These are phyloP conservation scores for Rhombomys opimus DNA, from an alignment of 2,113 vertebrate species.

Conservation along the genomic window DNA sequence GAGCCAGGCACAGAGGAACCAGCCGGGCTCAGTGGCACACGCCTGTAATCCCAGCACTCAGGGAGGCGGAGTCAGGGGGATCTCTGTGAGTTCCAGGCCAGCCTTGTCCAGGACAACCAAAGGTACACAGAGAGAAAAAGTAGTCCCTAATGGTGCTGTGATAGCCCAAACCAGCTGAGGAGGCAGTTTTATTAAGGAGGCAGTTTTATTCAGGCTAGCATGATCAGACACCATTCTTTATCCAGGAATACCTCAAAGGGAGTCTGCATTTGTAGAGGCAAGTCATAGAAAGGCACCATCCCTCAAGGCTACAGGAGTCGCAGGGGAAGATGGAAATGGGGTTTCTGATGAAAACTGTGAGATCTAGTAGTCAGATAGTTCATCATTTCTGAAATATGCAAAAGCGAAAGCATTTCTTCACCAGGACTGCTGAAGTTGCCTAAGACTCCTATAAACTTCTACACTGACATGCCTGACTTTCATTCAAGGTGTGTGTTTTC, in stretches of 20 bases:
- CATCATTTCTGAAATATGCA: conserved; percentile 4
- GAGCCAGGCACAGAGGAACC: neutral
- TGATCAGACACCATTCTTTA: neutral
- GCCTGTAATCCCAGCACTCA: neutral
- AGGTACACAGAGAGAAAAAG: neutral
- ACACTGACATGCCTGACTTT: neutral
- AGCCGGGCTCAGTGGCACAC: neutral
- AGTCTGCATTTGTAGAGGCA: neutral
- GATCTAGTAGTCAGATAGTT: neutral
- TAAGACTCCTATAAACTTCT: neutral
- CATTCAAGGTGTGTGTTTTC: neutral
- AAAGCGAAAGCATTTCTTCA: neutral
- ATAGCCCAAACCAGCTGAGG: neutral
- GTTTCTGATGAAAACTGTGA: neutral
- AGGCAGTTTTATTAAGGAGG: conserved; percentile 9
- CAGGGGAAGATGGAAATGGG: neutral
- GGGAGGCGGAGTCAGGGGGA: neutral
- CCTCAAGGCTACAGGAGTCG: neutral
- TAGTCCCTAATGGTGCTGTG: neutral
- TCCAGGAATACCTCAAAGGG: neutral
- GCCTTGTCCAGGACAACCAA: neutral
- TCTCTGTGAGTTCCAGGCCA: neutral
- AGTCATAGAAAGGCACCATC: neutral
- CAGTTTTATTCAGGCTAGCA: neutral
- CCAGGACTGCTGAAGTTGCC: neutral